Conservation (phyloP, 2,797 vertebrate genomes). For the Halcyon leucocephala region DNA sequence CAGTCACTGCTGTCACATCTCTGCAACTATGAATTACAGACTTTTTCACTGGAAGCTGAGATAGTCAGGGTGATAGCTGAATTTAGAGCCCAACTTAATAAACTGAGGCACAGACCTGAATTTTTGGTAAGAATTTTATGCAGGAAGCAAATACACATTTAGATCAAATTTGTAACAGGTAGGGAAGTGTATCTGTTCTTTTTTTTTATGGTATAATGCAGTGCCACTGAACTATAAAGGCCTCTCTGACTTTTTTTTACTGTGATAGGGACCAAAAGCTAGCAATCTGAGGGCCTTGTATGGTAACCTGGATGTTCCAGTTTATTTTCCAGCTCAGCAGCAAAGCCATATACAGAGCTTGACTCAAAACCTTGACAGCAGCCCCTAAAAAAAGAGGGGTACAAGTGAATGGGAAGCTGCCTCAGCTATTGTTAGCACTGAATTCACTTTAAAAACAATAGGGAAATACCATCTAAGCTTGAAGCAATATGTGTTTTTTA, state of each 20-base stretch:
- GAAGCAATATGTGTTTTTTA: conserved; percentile 68
- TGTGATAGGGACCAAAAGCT: conserved; percentile 57
- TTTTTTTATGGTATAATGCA: not conserved
- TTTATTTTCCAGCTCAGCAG: conserved; percentile 16
- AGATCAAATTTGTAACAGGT: not conserved
- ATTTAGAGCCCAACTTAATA: not conserved
- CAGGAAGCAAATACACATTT: not conserved
- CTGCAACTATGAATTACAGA: not conserved
- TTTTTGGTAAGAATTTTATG: not conserved
- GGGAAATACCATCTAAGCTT: conserved; percentile 42
- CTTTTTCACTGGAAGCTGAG: not conserved
- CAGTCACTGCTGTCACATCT: conserved; percentile 30
- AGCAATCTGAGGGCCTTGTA: conserved; percentile 18
- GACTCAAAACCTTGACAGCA: not conserved
- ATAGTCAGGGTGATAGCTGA: not conserved
- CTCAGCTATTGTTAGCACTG: conserved; percentile 49
- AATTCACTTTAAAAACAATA: conserved; percentile 67
- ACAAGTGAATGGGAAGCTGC: not conserved
- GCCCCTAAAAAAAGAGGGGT: not conserved
- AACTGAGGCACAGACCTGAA: not conserved
- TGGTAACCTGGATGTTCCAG: not conserved
- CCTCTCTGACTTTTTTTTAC: not conserved
- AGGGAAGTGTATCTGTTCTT: not conserved
- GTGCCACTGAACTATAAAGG: conserved; percentile 11
- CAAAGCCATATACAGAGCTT: conserved; percentile 62